Evolutionary conservation across 2,888 invertebrate genomes (phyloP).

Genomic region (Metallyticus violacea): DNA sequence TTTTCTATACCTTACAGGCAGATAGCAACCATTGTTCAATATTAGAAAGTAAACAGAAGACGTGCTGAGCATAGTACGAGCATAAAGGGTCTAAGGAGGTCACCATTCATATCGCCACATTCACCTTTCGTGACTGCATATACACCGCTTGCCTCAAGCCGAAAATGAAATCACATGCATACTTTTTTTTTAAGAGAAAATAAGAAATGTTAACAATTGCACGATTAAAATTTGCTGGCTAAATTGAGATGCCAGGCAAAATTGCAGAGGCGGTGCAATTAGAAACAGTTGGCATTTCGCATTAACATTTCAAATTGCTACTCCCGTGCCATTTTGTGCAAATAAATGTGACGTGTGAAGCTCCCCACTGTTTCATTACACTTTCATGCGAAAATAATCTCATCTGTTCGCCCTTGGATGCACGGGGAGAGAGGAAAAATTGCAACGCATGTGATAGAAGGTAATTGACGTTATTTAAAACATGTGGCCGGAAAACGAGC

Average conservation of each 20-base stretch:
- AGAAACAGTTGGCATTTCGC: neutral
- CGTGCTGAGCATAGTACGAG: no score
- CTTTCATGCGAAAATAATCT: neutral
- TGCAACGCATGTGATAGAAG: neutral
- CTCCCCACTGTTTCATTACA: neutral
- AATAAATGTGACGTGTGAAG: neutral
- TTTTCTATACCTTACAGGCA: no score
- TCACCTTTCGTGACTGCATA: no score
- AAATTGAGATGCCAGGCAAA: neutral
- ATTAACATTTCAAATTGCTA: neutral
- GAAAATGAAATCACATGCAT: no score
- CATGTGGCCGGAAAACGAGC: neutral
- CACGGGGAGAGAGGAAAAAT: neutral
- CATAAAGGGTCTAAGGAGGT: neutral
- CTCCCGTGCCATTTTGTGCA: neutral
- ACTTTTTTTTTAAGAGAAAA: no score
- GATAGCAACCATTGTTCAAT: no score
- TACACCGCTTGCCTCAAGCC: no score
- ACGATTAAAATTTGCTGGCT: neutral
- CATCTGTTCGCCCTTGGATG: neutral
- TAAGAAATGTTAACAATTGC: neutral
- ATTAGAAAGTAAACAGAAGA: no score
- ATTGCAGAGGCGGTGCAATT: neutral
- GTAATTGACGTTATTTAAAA: neutral
- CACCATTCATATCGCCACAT: neutral